These are phyloP conservation scores for Spea bombifrons DNA, from an alignment of 2,113 vertebrate genomes.

Conservation along the genomic window DNA sequence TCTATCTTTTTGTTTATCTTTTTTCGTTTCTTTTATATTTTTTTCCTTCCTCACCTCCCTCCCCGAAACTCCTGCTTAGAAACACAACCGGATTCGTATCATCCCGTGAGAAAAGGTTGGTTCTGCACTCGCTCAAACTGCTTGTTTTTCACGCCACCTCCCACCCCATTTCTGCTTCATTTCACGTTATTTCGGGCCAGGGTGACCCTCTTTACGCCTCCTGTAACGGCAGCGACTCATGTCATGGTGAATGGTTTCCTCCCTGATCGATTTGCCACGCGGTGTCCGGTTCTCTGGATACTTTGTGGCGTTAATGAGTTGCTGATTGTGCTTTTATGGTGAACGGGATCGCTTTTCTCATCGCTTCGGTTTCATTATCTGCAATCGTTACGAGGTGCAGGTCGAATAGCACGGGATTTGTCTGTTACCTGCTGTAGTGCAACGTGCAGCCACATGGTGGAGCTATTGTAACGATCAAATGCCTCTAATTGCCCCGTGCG, in stretches of 20 bases:
- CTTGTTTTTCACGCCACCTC: slow-evolving; percentile 56
- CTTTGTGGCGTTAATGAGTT: not conserved
- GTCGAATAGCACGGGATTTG: not conserved
- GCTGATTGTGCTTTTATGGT: slow-evolving; percentile 23
- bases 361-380: slow-evolving; percentile 14
- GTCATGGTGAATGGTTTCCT: not conserved
- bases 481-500: too few species aligned
- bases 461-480: too few species aligned
- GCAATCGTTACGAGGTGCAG: not conserved
- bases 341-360: slow-evolving; percentile 15
- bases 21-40: slow-evolving; percentile 31
- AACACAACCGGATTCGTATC: slow-evolving; percentile 91
- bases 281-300: not conserved
- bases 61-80: slow-evolving; percentile 76
- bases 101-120: slow-evolving; percentile 99
- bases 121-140: slow-evolving; percentile 68
- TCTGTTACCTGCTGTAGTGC: not conserved
- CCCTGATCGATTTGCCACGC: not conserved
- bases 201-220: slow-evolving; percentile 53
- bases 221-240: slow-evolving; percentile 4
- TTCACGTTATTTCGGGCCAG: slow-evolving; percentile 62
- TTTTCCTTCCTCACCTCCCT: slow-evolving; percentile 63
- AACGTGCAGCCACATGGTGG: not conserved
- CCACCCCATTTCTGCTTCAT: slow-evolving; percentile 59
- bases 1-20: slow-evolving; percentile 67